Conservation (phyloP, 2,113 vertebrate genomes). For the Todiramphus chloris region DNA sequence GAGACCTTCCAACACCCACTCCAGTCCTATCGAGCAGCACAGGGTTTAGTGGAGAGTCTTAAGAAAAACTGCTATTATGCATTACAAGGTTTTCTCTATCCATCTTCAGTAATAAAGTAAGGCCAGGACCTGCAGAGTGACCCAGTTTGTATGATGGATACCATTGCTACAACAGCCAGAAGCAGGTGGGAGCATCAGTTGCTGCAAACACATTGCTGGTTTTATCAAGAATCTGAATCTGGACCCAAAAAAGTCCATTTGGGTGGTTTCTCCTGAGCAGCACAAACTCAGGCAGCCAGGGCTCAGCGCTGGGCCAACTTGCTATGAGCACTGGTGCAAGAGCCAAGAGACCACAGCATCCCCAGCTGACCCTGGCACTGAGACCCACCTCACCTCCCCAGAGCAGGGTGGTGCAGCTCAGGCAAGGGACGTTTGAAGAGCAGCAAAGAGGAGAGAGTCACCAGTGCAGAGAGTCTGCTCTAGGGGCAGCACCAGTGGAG, state of each 20-base stretch:
- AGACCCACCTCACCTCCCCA: accelerated
- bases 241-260: background rate
- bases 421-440: background rate
- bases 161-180: background rate
- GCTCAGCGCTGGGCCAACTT: background rate
- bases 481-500: too few species aligned
- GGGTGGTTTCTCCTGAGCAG: background rate
- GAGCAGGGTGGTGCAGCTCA: background rate
- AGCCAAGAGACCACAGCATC: background rate
- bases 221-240: background rate
- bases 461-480: too few species aligned
- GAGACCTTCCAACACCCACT: background rate
- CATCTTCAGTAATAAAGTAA: background rate
- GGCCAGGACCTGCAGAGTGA: accelerated
- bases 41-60: background rate
- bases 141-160: background rate
- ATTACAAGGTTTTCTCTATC: background rate
- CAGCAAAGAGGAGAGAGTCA: background rate
- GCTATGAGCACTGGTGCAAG: background rate
- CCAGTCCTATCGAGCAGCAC: background rate
- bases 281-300: background rate
- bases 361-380: background rate
- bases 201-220: background rate
- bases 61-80: background rate
- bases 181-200: background rate